These are phyloP conservation scores for Alca torda DNA, from an alignment of 2,797 vertebrate genomes.

Conservation along the genomic window DNA sequence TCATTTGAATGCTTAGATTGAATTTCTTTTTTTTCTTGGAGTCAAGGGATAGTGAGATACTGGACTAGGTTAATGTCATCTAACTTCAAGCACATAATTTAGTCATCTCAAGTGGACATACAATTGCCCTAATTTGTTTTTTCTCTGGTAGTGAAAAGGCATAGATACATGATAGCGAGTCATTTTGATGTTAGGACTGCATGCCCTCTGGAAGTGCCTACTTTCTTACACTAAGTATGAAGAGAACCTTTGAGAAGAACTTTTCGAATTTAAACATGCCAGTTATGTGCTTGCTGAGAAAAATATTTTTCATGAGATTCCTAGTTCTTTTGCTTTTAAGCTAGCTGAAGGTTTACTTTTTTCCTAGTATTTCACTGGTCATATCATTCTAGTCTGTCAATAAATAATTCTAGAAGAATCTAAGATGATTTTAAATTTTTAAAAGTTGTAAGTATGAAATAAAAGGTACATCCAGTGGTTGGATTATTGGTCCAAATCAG, in stretches of 20 bases:
- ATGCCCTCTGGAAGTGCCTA: constrained; percentile 1
- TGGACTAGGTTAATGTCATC: neutral
- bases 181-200: neutral
- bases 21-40: neutral
- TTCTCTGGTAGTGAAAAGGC: neutral
- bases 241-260: neutral
- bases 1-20: neutral
- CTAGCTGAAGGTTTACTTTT: neutral
- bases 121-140: neutral
- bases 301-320: neutral
- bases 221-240: neutral
- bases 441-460: neutral
- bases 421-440: neutral
- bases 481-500: neutral
- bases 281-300: neutral
- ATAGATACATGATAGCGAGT: neutral
- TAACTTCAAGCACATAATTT: neutral
- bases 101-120: neutral
- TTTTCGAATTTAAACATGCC: neutral
- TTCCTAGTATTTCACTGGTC: neutral
- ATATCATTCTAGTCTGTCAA: neutral
- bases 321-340: neutral
- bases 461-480: neutral
- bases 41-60: neutral
- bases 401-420: neutral